A percentile compares a stretch with the other conserved stretches of the same genome.
These are phyloP conservation scores for Drosophila setosimentum DNA, from an alignment of 2,888 invertebrate genomes.

Conservation along the genomic window DNA sequence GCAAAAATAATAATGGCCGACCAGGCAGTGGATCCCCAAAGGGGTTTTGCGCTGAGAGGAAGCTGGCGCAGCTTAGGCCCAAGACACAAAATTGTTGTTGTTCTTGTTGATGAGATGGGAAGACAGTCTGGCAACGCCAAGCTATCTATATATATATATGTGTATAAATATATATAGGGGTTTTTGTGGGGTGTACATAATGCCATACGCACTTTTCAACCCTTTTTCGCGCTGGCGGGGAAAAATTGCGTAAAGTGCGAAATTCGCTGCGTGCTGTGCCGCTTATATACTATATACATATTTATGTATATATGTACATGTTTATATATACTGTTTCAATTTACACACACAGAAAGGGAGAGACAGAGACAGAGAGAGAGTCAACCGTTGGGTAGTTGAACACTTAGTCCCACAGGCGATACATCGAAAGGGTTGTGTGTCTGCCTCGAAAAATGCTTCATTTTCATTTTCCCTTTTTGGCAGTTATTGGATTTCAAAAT, in stretches of 20 bases:
- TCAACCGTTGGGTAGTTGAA: conserved; percentile 41
- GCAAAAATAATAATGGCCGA: conserved; percentile 77
- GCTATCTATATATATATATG: conserved; percentile 16
- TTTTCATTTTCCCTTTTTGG: conserved; percentile 60
- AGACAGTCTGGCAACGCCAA: conserved; percentile 71
- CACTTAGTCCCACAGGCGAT: conserved; percentile 35
- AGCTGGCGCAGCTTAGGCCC: conserved; percentile 48
- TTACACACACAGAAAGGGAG: conserved; percentile 34
- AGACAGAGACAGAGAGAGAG: conserved; percentile 20
- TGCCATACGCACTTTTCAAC: conserved; percentile 75
- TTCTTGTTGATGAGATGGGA: conserved; percentile 29
- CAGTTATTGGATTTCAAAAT: conserved; percentile 82
- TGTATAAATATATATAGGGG: conserved; percentile 29
- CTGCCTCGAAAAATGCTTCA: conserved; percentile 63
- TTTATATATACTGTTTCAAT: conserved; percentile 69
- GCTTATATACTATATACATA: conserved; percentile 44
- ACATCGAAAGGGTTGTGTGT: conserved; percentile 64
- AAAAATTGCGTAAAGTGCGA: conserved; percentile 78
- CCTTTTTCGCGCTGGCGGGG: conserved; percentile 77
- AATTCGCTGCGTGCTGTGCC: conserved; percentile 49
- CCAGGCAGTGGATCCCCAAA: conserved; percentile 44
- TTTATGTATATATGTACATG: conserved; percentile 11
- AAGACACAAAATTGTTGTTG: not conserved
- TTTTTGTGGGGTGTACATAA: conserved; percentile 49
- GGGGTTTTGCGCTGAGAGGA: conserved; percentile 44